Percentiles rank a stretch among this genome's conserved stretches.
Conservation (phyloP, 2,797 vertebrate genomes). For the Pyrocephalus nanus region DNA sequence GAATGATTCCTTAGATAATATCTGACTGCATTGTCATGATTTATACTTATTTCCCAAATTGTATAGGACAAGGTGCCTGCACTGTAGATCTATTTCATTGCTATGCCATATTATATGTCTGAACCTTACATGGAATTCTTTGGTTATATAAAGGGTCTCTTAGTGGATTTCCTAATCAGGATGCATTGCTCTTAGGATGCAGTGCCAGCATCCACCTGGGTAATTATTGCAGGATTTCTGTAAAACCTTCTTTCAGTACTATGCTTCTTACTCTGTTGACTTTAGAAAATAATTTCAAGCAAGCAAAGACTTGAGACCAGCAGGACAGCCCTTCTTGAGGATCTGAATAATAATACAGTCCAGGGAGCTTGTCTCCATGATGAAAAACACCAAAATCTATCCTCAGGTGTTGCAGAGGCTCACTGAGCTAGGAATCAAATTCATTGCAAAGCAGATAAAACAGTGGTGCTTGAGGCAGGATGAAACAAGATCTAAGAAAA, state of each 20-base stretch:
- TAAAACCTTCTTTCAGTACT: not conserved
- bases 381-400: conserved; percentile 47
- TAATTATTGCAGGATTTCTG: not conserved
- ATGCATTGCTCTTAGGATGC: not conserved
- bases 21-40: not conserved
- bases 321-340: not conserved
- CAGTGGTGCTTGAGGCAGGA: conserved; percentile 28
- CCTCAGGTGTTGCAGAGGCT: conserved; percentile 55
- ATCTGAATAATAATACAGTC: conserved; percentile 33
- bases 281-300: conserved; percentile 34
- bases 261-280: not conserved
- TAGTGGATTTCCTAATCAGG: not conserved
- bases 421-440: conserved; percentile 46
- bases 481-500: conserved; percentile 55
- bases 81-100: not conserved
- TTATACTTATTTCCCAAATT: not conserved
- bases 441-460: conserved; percentile 42
- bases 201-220: not conserved
- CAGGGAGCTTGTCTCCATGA: not conserved
- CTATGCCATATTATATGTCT: not conserved
- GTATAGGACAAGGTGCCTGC: not conserved
- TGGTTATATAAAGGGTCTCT: not conserved
- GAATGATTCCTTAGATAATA: not conserved
- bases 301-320: not conserved
- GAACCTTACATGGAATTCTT: not conserved